These are phyloP conservation scores for Idaea dimidiata DNA, from an alignment of 2,888 invertebrate genomes.

Conservation along the genomic window DNA sequence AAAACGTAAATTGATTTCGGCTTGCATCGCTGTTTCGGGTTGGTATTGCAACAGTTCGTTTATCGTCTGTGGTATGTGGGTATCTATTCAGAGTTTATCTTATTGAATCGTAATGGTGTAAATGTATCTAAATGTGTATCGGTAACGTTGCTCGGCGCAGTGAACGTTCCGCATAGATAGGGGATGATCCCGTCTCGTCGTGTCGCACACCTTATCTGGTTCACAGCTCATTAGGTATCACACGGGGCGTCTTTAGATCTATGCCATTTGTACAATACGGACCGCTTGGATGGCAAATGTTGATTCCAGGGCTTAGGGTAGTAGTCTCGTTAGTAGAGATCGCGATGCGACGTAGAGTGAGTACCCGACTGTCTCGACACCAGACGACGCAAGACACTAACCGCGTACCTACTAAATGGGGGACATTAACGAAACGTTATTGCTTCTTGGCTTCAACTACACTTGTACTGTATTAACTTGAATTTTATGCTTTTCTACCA, in stretches of 20 bases:
- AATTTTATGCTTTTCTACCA: too few species aligned
- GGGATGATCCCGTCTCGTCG: constrained; percentile 65
- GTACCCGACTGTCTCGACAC: constrained; percentile 52
- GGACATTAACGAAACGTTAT: constrained; percentile 75
- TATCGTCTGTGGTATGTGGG: constrained; percentile 12
- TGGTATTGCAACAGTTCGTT: constrained; percentile 14
- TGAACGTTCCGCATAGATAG: constrained; percentile 64
- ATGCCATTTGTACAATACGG: constrained; percentile 76
- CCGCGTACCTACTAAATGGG: constrained; percentile 71
- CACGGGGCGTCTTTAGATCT: constrained; percentile 66
- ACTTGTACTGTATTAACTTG: constrained; percentile 66
- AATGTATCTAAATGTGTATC: constrained; percentile 41
- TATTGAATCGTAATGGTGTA: constrained; percentile 35
- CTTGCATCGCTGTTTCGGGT: constrained; percentile 16
- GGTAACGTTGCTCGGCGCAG: constrained; percentile 47
- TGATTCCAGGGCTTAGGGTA: constrained; percentile 66
- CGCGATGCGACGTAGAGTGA: constrained; percentile 54
- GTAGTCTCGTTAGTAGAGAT: constrained; percentile 57
- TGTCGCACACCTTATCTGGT: constrained; percentile 78
- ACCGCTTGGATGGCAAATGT: constrained; percentile 66
- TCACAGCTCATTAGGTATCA: constrained; percentile 79
- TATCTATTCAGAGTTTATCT: constrained; percentile 35
- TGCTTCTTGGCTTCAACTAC: constrained; percentile 68
- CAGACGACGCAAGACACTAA: constrained; percentile 65
- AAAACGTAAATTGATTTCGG: constrained; percentile 35